Percentiles rank a stretch among this genome's conserved stretches.
These are phyloP conservation scores for Nomada goodeniana DNA, from an alignment of 2,888 invertebrate species.

Conservation along the genomic window DNA sequence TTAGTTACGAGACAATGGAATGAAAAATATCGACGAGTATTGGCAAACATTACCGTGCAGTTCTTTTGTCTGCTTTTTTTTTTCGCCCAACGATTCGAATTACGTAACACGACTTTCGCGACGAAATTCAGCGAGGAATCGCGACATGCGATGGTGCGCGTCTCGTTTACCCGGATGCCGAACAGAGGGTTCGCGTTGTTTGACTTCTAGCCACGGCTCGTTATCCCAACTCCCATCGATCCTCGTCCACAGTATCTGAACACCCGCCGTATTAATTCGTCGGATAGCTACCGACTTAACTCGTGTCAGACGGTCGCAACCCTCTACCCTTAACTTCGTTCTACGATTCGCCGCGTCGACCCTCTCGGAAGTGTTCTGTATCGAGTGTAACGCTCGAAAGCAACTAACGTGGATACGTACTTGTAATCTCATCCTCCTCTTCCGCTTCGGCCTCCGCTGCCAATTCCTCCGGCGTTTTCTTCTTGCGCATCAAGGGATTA, in stretches of 20 bases:
- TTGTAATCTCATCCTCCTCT: constrained; percentile 98
- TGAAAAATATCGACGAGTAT: background rate
- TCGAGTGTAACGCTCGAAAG: background rate
- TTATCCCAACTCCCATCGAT: constrained; percentile 76
- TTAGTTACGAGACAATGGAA: constrained; percentile 12
- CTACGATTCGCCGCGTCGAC: background rate
- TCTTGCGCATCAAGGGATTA: constrained; percentile 98
- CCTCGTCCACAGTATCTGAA: constrained; percentile 32
- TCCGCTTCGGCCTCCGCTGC: constrained; percentile 98
- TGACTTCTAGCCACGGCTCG: constrained; percentile 74
- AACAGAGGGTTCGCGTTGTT: constrained; percentile 57
- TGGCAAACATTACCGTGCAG: background rate
- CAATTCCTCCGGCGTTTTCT: constrained; percentile 99
- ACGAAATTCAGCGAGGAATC: constrained; percentile 20
- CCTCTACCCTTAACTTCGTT: constrained; percentile 3
- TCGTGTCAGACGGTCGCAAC: constrained; percentile 29
- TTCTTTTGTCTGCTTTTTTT: constrained; percentile 2
- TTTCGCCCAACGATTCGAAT: constrained; percentile 4
- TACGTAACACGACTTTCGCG: constrained; percentile 21
- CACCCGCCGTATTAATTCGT: constrained; percentile 61
- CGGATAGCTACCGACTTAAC: constrained; percentile 24
- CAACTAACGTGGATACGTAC: constrained; percentile 84
- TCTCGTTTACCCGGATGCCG: constrained; percentile 56
- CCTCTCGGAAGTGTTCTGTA: background rate
- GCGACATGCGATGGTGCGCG: constrained; percentile 37